A percentile compares a stretch with the other conserved stretches of the same genome.
Conservation (phyloP, 2,113 vertebrate genomes). For the Bolborhynchus lineola region DNA sequence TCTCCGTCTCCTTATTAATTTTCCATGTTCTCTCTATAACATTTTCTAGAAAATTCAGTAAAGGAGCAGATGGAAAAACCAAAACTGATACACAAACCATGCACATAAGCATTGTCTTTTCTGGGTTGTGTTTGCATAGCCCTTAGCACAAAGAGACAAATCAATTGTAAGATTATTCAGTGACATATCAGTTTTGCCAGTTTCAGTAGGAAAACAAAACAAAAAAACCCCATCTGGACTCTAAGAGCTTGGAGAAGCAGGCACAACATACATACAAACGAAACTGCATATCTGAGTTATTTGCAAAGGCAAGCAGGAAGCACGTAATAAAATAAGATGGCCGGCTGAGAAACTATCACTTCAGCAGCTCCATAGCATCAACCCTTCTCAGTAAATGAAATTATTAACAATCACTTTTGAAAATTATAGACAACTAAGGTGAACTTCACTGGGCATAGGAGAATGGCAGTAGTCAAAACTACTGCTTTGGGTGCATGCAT, state of each 20-base stretch:
- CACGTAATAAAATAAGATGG: neutral
- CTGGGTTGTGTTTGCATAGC: neutral
- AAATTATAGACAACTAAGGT: neutral
- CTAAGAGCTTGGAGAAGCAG: neutral
- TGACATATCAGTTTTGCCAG: neutral
- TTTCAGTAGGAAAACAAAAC: neutral
- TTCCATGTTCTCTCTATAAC: neutral
- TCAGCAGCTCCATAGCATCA: neutral
- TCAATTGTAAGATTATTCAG: neutral
- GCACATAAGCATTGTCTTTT: neutral
- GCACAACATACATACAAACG: neutral
- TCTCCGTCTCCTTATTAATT: neutral
- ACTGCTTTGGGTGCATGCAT: neutral
- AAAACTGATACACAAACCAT: neutral
- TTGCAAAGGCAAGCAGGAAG: neutral
- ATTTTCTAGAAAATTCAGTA: neutral
- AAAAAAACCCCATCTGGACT: neutral
- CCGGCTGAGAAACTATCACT: neutral
- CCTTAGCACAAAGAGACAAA: neutral
- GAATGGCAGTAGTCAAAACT: neutral
- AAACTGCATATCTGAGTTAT: neutral
- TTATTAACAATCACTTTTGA: neutral
- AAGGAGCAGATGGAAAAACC: neutral
- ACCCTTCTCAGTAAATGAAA: neutral
- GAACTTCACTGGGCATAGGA: neutral